Conservation (phyloP, 2,797 vertebrate genomes). For the Craterocephalus amniculus region DNA sequence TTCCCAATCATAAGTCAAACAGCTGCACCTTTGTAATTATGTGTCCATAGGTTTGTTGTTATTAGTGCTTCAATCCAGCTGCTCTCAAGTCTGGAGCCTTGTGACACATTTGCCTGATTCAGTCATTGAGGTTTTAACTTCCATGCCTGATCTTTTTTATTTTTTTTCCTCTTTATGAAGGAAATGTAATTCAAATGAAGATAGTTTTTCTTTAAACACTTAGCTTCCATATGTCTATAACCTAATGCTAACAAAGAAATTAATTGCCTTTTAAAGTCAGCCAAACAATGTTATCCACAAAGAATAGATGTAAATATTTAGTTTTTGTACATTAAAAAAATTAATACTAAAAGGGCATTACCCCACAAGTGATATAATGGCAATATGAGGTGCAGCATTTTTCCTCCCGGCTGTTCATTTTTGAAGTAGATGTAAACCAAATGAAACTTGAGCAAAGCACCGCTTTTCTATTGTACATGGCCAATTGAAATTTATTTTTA, state of each 20-base stretch:
- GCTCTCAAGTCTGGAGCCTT: constrained; percentile 42
- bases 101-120: constrained; percentile 44
- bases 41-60: constrained; percentile 6
- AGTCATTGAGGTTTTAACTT: constrained; percentile 12
- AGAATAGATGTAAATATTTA: constrained; percentile 16
- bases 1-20: constrained; percentile 10
- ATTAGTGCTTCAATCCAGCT: constrained; percentile 21
- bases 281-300: constrained; percentile 47
- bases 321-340: constrained; percentile 25
- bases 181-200: constrained; percentile 6
- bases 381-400: background rate
- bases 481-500: constrained; percentile 6
- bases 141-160: constrained; percentile 8
- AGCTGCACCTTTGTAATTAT: constrained; percentile 27
- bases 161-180: background rate
- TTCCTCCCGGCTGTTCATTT: background rate
- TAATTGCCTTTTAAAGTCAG: constrained; percentile 62
- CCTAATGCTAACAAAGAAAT: constrained; percentile 37
- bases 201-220: constrained; percentile 15
- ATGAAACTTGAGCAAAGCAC: constrained; percentile 28
- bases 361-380: constrained; percentile 52
- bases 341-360: constrained; percentile 40
- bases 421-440: constrained; percentile 38
- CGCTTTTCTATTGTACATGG: constrained; percentile 37
- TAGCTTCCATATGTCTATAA: constrained; percentile 34